phyloP scores from a whole-genome alignment of 2,113 vertebrate genomes.

The Datnioides undecimradiatus region DNA sequence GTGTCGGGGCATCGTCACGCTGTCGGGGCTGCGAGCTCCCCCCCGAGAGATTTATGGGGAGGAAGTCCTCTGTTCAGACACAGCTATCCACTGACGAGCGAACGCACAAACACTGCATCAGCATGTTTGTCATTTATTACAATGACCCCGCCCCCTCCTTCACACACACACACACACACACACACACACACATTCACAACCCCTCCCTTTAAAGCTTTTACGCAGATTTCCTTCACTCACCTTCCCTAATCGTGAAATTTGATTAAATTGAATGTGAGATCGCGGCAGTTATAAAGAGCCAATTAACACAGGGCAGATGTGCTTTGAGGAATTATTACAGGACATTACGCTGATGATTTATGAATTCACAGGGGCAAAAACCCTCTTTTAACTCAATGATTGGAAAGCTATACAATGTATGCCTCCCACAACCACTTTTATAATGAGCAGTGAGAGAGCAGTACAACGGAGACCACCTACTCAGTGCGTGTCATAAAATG shows the following conservation, averaged over 20 bases:
- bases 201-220: constrained; percentile 56
- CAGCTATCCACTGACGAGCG: constrained; percentile 52
- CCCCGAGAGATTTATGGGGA: constrained; percentile 54
- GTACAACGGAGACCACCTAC: constrained; percentile 57
- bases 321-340: constrained; percentile 65
- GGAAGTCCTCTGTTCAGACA: constrained; percentile 49
- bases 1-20: background rate
- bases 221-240: constrained; percentile 47
- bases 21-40: constrained; percentile 27
- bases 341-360: constrained; percentile 65
- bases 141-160: background rate
- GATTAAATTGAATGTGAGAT: constrained; percentile 71
- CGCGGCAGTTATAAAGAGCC: constrained; percentile 56
- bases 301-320: constrained; percentile 70
- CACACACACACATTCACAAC: constrained; percentile 1
- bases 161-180: background rate
- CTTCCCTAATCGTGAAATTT: constrained; percentile 66
- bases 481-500: constrained; percentile 53
- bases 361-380: constrained; percentile 64
- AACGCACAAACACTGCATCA: constrained; percentile 63
- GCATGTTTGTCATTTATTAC: constrained; percentile 64
- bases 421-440: constrained; percentile 64
- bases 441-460: constrained; percentile 50
- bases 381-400: constrained; percentile 49
- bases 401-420: constrained; percentile 52